Evolutionary conservation across 2,113 vertebrate species (phyloP), one percentile per base, ranked within the genome.

Genomic region (Fregetta grallaria): DNA sequence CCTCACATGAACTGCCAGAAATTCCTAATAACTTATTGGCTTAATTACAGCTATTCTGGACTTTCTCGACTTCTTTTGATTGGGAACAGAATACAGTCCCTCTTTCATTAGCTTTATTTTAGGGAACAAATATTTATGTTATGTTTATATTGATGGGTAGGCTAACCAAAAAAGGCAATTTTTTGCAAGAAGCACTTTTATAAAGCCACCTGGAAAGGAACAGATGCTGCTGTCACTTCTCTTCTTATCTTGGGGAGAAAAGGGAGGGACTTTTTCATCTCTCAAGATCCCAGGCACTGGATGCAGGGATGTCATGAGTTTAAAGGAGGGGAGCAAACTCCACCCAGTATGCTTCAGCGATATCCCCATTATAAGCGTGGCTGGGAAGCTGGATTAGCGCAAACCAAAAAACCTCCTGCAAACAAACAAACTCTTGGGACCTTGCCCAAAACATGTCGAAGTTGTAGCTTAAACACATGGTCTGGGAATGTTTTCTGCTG

Each of bases 11-110:
- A 77, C 90, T 49, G 74, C 38, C 71, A 94, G 81, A 85, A 94
- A 93, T 47, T 73, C 86, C 74, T 62, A 83, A 63, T 74, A 83
- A 95, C 34, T 90, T 86, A 77, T 23, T 95, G 88, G 32, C 75
- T 83, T 88, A 77, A 81, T 77, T 84, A 93, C 78, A 71, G 75
- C 42, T 92, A 44, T 22, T 76, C 90, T 73, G 47, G 59, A 82
- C 49, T 79, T 87, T 71, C 55, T 25, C 2, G 40, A 82, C 34
- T 40, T 21, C 36, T 85, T 79, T 5, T 38, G 85, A 79, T 45
- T 29, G 45, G 62, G 67, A 91, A 61, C 7, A 7, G 40, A 82
- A 61, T 25, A 40, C 36, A 79, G 62, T 7, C 40, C 29, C 49
- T 71, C 36, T 32, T 79, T n/a, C 70, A 16, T 27, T 27, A 76